phyloP scores from a whole-genome alignment of 2,888 invertebrate genomes.

The Nezara viridula region DNA sequence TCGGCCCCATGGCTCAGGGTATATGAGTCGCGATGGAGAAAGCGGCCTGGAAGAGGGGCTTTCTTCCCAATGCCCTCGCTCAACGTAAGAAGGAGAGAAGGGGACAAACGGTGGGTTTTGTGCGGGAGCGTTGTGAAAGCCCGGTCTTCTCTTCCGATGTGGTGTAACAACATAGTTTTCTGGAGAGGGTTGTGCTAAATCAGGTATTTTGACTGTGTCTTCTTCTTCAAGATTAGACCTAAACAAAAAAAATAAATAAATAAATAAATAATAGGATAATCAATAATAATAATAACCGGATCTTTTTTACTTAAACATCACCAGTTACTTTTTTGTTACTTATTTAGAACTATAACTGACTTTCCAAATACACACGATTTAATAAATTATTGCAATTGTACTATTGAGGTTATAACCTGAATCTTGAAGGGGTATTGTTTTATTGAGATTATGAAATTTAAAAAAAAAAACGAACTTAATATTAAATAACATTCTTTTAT shows the following conservation, averaged over 20 bases:
- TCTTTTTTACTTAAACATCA: no score
- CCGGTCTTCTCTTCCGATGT: constrained; percentile 87
- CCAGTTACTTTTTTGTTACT: no score
- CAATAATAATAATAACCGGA: no score
- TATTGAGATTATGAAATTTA: no score
- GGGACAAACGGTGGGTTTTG: constrained; percentile 91
- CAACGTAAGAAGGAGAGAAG: constrained; percentile 82
- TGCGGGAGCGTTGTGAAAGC: constrained; percentile 88
- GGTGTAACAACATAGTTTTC: constrained; percentile 90
- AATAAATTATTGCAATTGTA: no score
- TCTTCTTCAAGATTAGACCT: constrained; percentile 65
- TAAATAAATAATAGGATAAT: no score
- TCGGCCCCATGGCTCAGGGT: constrained; percentile 72
- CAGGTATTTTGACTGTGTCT: constrained; percentile 71
- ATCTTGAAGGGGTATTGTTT: no score
- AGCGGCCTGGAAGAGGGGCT: constrained; percentile 64
- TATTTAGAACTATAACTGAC: no score
- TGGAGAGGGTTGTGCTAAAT: constrained; percentile 80
- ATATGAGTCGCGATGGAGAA: constrained; percentile 63
- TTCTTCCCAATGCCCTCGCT: constrained; percentile 53
- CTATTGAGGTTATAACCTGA: no score
- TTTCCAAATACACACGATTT: no score
- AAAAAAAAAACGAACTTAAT: no score
- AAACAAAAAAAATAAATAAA: not conserved
- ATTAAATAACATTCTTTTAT: no score